Percentiles rank a stretch among this genome's conserved stretches.
These are phyloP conservation scores for Balanococcus diminutus DNA, from an alignment of 2,888 invertebrate genomes.

Conservation along the genomic window DNA sequence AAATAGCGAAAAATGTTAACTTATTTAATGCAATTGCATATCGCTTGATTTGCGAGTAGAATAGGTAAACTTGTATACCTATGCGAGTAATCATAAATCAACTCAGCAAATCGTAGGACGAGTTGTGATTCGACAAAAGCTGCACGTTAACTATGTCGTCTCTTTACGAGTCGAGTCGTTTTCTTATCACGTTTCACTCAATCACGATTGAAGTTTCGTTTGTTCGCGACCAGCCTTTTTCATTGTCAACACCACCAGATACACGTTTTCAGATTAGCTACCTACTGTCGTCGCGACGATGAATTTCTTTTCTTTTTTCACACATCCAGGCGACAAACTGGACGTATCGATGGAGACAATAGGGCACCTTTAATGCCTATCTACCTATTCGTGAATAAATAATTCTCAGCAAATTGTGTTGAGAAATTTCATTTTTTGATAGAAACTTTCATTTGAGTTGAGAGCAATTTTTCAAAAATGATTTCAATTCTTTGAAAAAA, in stretches of 20 bases:
- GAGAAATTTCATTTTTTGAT: too few relatives aligned
- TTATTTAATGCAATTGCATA: neutral
- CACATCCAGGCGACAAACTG: neutral
- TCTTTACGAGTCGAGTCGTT: neutral
- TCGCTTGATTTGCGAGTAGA: neutral
- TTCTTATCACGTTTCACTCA: constrained; percentile 35
- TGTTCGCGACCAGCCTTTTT: neutral
- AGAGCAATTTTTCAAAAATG: too few relatives aligned
- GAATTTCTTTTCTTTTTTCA: neutral
- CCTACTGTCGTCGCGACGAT: neutral
- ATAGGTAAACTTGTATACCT: neutral
- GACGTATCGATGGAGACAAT: neutral
- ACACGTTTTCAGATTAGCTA: neutral
- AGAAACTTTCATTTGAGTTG: too few relatives aligned
- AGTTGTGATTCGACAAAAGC: constrained; percentile 10
- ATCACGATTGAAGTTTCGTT: constrained; percentile 21
- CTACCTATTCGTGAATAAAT: too few relatives aligned
- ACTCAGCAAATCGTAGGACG: neutral
- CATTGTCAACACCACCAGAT: neutral
- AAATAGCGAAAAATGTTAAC: constrained; percentile 11
- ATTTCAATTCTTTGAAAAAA: too few relatives aligned
- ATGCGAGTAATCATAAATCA: constrained; percentile 25
- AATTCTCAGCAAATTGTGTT: too few relatives aligned
- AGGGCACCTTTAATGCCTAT: too few relatives aligned
- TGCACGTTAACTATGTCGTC: constrained; percentile 14